A percentile compares a stretch with the other conserved stretches of the same genome.
Evolutionary conservation across 37 sponge, comb jelly and placozoan species (phyloP).

Genomic region (Ephydatia muelleri): DNA sequence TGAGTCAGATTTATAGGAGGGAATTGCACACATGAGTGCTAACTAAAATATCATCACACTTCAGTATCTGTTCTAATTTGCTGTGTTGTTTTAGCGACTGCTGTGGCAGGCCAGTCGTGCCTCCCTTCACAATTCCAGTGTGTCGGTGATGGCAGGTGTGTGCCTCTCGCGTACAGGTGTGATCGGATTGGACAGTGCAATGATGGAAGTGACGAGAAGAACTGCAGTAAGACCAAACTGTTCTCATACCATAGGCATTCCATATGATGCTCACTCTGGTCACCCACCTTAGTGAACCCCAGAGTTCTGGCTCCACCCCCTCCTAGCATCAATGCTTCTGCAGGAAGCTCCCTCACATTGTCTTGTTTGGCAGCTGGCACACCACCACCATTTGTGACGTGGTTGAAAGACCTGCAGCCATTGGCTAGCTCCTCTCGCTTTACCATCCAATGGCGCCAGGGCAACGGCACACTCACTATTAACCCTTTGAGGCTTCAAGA

Average conservation of each 20-base stretch:
- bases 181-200: constrained; percentile 21
- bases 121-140: neutral
- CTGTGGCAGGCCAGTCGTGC: neutral
- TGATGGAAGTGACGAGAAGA: constrained; percentile 27
- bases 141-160: neutral
- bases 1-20: no score
- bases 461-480: constrained; percentile 37
- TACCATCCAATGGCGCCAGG: constrained; percentile 21
- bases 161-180: constrained; percentile 5
- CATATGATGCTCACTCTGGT: neutral
- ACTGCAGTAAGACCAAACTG: constrained; percentile 41
- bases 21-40: no score
- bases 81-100: neutral
- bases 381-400: constrained; percentile 63
- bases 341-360: constrained; percentile 31
- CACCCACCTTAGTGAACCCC: neutral
- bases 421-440: constrained; percentile 21
- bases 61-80: no score
- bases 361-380: constrained; percentile 42
- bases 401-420: constrained; percentile 31
- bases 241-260: neutral
- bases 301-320: neutral
- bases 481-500: constrained; percentile 17
- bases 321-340: neutral
- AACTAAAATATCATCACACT: no score